These are phyloP conservation scores for Metellina segmentata DNA, from an alignment of 2,888 invertebrate species.

Conservation along the genomic window DNA sequence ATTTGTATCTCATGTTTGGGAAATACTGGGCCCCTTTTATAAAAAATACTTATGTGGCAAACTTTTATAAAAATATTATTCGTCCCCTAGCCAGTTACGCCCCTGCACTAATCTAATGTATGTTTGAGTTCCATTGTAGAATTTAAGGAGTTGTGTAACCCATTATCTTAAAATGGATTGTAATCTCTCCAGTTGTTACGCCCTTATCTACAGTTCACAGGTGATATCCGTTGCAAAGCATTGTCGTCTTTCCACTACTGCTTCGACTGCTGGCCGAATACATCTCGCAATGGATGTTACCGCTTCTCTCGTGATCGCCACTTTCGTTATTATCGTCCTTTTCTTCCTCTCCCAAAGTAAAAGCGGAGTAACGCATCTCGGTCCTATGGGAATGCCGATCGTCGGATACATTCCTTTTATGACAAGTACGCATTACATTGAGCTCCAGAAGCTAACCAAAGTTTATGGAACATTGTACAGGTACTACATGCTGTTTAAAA, in stretches of 20 bases:
- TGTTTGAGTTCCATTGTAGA: no score
- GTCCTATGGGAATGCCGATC: constrained; percentile 39
- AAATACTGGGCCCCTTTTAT: no score
- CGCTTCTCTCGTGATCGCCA: not conserved
- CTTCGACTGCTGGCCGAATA: not conserved
- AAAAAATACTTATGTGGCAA: no score
- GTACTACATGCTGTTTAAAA: constrained; percentile 3
- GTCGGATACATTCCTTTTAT: constrained; percentile 43
- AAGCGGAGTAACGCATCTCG: constrained; percentile 13
- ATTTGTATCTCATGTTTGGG: no score
- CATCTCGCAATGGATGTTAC: constrained; percentile 11
- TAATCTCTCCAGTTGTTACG: no score
- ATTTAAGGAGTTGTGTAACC: no score
- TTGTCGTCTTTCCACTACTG: not conserved
- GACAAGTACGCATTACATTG: constrained; percentile 15
- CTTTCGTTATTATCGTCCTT: constrained; percentile 3
- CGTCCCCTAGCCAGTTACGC: no score
- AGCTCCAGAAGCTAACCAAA: constrained; percentile 31
- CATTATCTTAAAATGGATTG: no score
- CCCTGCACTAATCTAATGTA: no score
- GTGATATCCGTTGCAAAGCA: no score
- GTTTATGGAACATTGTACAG: constrained; percentile 38
- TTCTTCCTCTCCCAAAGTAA: not conserved
- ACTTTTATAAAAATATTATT: no score
- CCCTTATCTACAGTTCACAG: no score